phyloP scores from a whole-genome alignment of 2,888 invertebrate species.

The Listrodromus nycthemerus region DNA sequence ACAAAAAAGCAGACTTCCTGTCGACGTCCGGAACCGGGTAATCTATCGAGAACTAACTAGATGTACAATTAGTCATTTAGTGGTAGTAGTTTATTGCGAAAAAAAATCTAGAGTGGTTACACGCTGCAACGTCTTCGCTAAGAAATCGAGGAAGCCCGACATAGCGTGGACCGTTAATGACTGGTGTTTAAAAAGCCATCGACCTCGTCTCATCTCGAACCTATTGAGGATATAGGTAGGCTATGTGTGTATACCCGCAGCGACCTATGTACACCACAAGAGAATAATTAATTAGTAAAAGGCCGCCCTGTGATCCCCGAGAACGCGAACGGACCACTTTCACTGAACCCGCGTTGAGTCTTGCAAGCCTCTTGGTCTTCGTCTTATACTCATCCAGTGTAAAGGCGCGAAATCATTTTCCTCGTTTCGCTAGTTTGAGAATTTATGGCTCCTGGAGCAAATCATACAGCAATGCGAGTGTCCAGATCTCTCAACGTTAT shows the following conservation, averaged over 20 bases:
- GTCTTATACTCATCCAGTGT: background rate
- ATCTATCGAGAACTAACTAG: constrained; percentile 57
- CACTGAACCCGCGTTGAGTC: constrained; percentile 57
- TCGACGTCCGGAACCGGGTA: constrained; percentile 46
- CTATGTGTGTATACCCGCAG: constrained; percentile 43
- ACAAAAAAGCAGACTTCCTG: constrained; percentile 58
- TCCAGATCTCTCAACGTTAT: background rate
- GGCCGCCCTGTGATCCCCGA: constrained; percentile 63
- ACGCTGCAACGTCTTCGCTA: constrained; percentile 41
- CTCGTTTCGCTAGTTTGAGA: background rate
- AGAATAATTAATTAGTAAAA: constrained; percentile 68
- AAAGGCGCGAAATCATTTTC: constrained; percentile 13
- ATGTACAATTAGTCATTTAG: constrained; percentile 63
- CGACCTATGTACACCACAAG: constrained; percentile 57
- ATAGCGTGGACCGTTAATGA: constrained; percentile 60
- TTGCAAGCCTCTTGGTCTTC: background rate
- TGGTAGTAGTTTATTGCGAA: constrained; percentile 31
- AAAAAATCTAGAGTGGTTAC: constrained; percentile 27
- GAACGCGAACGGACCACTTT: constrained; percentile 63
- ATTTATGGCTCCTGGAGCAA: background rate
- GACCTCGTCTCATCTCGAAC: constrained; percentile 64
- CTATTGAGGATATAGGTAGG: constrained; percentile 17
- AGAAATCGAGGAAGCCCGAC: constrained; percentile 63
- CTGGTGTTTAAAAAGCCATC: constrained; percentile 68
- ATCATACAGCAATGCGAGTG: background rate